Base-by-base conservation (phyloP, 2,113 vertebrate species). In the Microtus montanus region DNA sequence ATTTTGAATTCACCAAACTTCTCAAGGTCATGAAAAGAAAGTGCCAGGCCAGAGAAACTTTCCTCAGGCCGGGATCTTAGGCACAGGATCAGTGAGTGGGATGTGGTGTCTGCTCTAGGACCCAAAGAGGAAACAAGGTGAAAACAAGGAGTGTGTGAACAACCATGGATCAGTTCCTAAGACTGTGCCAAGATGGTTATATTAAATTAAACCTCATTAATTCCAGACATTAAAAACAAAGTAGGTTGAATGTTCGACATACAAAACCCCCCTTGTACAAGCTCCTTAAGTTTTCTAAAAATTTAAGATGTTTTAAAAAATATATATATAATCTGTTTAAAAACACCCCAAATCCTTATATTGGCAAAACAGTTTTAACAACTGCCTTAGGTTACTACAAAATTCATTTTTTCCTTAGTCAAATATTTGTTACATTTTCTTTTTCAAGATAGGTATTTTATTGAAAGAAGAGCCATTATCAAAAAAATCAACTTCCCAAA, bases 401-500 rank as follows among this genome's bases (percentile, higher is more conserved):
- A 93, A 89, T 20, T 26, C 41, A 47, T 54, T 94, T 84, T 7
- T 82, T 38, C 47, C 33, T 47, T 49, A 71, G 64, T 66, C 64
- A 94, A 94, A 87, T 87, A 75, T 35, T 64, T 89, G 35, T 96
- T 92, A 20, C 30, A 89, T 41, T 54, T 22, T 93, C 66, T 70
- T 84, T 61, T 61, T 52, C 41, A 75, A 54, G 75, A 64, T n/a
- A 58, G 38, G 35, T 63, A 13, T 80, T 93, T 68, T 83, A 24
- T 88, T 74, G 64, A 71, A 30, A 22, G 10, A 79, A 89, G 13
- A 92, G 77, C 5, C 33, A 58, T 86, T 79, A 70, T 13, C 85
- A 7, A 58, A 75, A 75, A 44, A 91, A 80, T 86, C 74, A 77
- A 90, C 11, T 95, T 91, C 7, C 24, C 44, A 35, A 88, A 92